Base-by-base conservation (phyloP, 2,797 vertebrate species). In the Spea hammondii region DNA sequence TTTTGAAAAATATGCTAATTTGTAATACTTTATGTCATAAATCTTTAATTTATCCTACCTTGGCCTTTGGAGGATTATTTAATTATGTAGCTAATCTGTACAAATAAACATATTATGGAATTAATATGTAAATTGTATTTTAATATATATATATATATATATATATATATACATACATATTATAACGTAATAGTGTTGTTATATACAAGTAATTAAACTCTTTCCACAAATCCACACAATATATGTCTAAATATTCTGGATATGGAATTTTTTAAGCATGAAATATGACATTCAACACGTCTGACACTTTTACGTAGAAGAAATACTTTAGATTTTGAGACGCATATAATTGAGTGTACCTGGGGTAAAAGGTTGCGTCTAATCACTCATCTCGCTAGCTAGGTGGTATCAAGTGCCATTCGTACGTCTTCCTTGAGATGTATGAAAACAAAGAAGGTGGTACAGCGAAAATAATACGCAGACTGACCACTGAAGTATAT, bases 351-450 rank as follows among this genome's bases (percentile, higher is more conserved):
- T 86, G 90, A 88, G 85, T 76, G 84, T 91, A 90, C 89, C 89
- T 88, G 88, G 79, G 83, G 83, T 79, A 84, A 73, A 70, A 83
- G 87, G 17, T 88, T 83, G 6, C 70, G 87, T 88, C 86, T 91
- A 89, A 92, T 92, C 91, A 91, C 88, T 84, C 62, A 74, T 84
- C 88, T 82, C 86, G 83, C 80, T 84, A 86, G 89, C 85, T 85
- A 86, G 87, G 84, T 84, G 83, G 87, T 88, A 85, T 91, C 90
- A 90, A 93, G 88, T 89, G 91, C 86, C 89, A 89, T 90, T 88
- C 90, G 89, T 87, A 83, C 77, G 83, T 83, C 81, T 89, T 91
- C 88, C 89, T 83, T 77, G 90, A 87, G 92, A 89, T 84, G 73
- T 72, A 86, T 10, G 85, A 86, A 59, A 90, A 86, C 85, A 86